phyloP scores from a whole-genome alignment of 2,888 invertebrate genomes.

The Laothoe populi region DNA sequence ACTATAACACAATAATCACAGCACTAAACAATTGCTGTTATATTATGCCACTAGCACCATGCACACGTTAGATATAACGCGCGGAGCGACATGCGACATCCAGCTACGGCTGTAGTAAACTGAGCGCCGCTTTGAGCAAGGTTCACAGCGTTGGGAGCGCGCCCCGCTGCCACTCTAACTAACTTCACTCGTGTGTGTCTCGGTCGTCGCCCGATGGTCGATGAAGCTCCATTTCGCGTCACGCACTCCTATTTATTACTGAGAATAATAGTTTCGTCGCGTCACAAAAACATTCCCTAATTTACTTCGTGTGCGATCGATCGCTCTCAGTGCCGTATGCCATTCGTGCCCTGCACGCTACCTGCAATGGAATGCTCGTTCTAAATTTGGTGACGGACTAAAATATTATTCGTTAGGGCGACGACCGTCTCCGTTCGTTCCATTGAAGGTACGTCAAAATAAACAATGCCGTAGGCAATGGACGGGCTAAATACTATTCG shows the following conservation, averaged over 20 bases:
- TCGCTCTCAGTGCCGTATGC: slow-evolving; percentile 26
- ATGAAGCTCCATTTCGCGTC: slow-evolving; percentile 75
- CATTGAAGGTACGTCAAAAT: slow-evolving; percentile 54
- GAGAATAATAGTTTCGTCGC: slow-evolving; percentile 47
- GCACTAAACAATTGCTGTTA: slow-evolving; percentile 79
- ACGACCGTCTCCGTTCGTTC: slow-evolving; percentile 57
- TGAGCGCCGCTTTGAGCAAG: slow-evolving; percentile 73
- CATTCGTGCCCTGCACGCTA: neutral
- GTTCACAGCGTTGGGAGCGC: slow-evolving; percentile 68
- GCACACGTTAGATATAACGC: slow-evolving; percentile 71
- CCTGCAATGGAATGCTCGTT: slow-evolving; percentile 44
- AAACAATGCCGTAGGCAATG: slow-evolving; percentile 48
- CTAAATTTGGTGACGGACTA: slow-evolving; percentile 65
- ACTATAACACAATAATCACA: slow-evolving; percentile 76
- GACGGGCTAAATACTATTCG: slow-evolving; percentile 38
- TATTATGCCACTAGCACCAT: slow-evolving; percentile 81
- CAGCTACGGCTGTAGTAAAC: slow-evolving; percentile 73
- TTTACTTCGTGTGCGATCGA: slow-evolving; percentile 42
- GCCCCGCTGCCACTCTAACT: slow-evolving; percentile 58
- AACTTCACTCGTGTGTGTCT: slow-evolving; percentile 66
- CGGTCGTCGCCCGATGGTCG: slow-evolving; percentile 73
- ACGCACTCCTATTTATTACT: slow-evolving; percentile 75
- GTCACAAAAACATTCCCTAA: slow-evolving; percentile 50
- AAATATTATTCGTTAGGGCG: slow-evolving; percentile 67
- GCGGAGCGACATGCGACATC: slow-evolving; percentile 71